A percentile compares a stretch with the other conserved stretches of the same genome.
phyloP scores from a whole-genome alignment of 2,888 invertebrate genomes.

The Nymphalis c-album region DNA sequence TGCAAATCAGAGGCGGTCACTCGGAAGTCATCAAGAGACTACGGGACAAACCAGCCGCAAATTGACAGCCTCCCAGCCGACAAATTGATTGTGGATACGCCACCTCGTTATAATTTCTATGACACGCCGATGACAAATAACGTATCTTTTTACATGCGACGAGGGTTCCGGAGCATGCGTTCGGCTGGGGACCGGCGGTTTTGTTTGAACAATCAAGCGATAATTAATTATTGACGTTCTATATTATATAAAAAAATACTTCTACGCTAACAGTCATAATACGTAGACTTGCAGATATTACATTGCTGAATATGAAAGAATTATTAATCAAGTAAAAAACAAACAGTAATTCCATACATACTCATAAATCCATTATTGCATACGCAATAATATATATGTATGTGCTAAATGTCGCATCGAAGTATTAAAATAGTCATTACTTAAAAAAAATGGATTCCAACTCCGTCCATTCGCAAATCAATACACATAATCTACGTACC shows the following conservation, averaged over 20 bases:
- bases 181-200: neutral
- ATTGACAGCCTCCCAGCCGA: slow-evolving; percentile 67
- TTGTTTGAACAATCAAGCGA: slow-evolving; percentile 15
- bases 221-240: neutral
- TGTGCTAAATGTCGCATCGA: too few species aligned
- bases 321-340: too few species aligned
- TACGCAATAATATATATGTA: too few species aligned
- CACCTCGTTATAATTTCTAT: slow-evolving; percentile 49
- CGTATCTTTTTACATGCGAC: slow-evolving; percentile 20
- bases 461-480: slow-evolving; percentile 3
- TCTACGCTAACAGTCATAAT: too few species aligned
- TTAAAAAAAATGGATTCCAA: slow-evolving; percentile 5
- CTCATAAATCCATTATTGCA: too few species aligned
- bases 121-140: slow-evolving; percentile 45
- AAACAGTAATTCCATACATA: too few species aligned
- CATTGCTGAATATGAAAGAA: too few species aligned
- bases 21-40: slow-evolving; percentile 73
- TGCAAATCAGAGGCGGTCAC: slow-evolving; percentile 78
- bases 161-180: slow-evolving; percentile 10
- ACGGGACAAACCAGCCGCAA: slow-evolving; percentile 48
- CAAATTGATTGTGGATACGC: slow-evolving; percentile 71
- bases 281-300: too few species aligned
- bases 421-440: slow-evolving; percentile 10
- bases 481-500: slow-evolving; percentile 16
- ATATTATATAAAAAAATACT: too few species aligned